Conservation (phyloP, 2,113 vertebrate genomes). For the Aphelocoma coerulescens region DNA sequence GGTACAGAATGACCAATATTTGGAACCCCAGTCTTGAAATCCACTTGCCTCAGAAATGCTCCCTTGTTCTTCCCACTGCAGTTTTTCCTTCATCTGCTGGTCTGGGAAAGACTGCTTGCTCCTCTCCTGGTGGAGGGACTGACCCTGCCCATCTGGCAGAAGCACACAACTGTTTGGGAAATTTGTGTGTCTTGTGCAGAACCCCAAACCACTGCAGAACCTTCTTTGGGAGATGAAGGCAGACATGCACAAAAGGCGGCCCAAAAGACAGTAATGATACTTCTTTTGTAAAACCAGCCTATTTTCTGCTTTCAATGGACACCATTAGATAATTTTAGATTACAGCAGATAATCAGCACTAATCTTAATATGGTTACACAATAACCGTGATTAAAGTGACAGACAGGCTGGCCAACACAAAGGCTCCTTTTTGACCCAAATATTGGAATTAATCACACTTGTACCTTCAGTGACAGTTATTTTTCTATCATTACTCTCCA, state of each 20-base stretch:
- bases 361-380: neutral
- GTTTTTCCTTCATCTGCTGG: neutral
- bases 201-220: neutral
- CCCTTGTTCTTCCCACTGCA: neutral
- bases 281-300: neutral
- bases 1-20: neutral
- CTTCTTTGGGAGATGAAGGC: neutral
- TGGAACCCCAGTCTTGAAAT: neutral
- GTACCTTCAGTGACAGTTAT: neutral
- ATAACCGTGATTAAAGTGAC: neutral
- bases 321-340: neutral
- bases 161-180: neutral
- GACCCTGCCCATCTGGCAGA: neutral
- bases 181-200: neutral
- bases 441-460: neutral
- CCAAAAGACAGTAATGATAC: neutral
- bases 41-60: neutral
- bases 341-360: neutral
- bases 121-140: neutral
- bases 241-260: neutral
- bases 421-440: neutral
- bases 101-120: neutral
- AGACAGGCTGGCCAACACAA: neutral
- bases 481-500: neutral
- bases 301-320: neutral